These are phyloP conservation scores for Busseola fusca DNA, from an alignment of 2,888 invertebrate genomes.

Conservation along the genomic window DNA sequence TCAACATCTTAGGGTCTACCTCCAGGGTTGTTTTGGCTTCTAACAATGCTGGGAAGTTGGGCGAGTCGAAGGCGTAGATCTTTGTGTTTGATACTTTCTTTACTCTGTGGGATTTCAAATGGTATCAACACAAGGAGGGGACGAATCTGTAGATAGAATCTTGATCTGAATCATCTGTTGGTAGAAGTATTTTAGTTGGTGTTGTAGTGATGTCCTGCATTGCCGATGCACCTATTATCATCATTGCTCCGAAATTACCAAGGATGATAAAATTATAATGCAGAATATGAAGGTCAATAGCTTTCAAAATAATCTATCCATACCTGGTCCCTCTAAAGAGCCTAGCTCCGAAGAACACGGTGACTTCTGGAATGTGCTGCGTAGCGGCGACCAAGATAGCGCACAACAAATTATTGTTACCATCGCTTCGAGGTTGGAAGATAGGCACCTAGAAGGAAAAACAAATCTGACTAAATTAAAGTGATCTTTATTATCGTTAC, in stretches of 20 bases:
- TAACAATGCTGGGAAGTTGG: conserved; percentile 95
- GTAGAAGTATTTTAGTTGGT: too few relatives aligned
- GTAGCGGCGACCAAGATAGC: conserved; percentile 97
- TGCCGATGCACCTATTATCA: neutral
- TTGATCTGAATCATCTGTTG: too few relatives aligned
- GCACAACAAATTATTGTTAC: conserved; percentile 96
- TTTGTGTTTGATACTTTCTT: conserved; percentile 93
- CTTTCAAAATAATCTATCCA: too few relatives aligned
- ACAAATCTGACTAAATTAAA: neutral
- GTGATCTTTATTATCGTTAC: neutral
- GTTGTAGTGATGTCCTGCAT: too few relatives aligned
- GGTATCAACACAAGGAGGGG: neutral
- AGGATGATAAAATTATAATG: neutral
- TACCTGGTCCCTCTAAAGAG: conserved; percentile 95
- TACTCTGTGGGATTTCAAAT: conserved; percentile 84
- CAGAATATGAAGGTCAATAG: neutral
- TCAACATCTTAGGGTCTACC: conserved; percentile 90
- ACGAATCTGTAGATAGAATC: too few relatives aligned
- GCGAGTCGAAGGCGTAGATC: conserved; percentile 95
- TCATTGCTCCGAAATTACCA: neutral
- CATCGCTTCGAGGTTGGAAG: conserved; percentile 97
- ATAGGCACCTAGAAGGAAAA: conserved; percentile 93
- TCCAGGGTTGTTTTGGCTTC: conserved; percentile 90
- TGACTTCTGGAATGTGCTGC: conserved; percentile 97
- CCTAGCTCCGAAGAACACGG: conserved; percentile 96